Base-by-base conservation (phyloP, 2,797 vertebrate genomes). In the Adelosebastes latens region DNA sequence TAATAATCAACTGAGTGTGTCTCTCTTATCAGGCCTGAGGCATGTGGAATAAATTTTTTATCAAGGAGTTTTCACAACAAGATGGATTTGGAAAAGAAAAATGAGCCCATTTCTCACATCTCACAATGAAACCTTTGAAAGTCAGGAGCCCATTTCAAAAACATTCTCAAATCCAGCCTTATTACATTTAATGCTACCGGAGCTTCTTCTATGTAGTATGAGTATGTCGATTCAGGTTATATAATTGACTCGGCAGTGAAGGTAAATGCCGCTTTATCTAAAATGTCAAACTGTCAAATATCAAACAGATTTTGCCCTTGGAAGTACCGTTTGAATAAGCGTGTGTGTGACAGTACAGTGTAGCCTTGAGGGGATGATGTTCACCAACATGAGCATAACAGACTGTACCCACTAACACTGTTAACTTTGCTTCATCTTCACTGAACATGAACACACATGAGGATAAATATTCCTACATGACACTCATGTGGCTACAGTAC, bases 1-100 rank as follows among this genome's bases (percentile, higher is more conserved):
- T 86, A 80, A 87, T 89, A 89, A 90, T 88, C 81, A 87, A 75
- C 83, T 27, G 61, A 88, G 73, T 78, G 77, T 49, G 70, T 84
- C 72, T 55, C 53, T 67, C 78, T 49, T 81, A 85, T 88, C 80
- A 72, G 77, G 58, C 86, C 59, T 2, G 36, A 78, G 69, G 71
- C 77, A 76, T 53, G 77, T 66, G 25, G 66, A 82, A 84, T 88
- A 87, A 29, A 91, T 89, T 79, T 82, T 69, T 66, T 71, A 80
- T 78, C 36, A 79, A 75, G 81, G 70, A 69, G 65, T 59, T 80
- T 79, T 86, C 25, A 69, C 9, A 4, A 72, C 42, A 58, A 71
- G 46, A 39, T 52, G 32, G 55, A 75, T 60, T 72, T 49, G 53
- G 42, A 25, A 34, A 46, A 55, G 7, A 69, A 27, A 80, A 49